Percentiles rank a stretch among this genome's conserved stretches.
Conservation (phyloP, 2,113 vertebrate species). For the Seriola rivoliana region DNA sequence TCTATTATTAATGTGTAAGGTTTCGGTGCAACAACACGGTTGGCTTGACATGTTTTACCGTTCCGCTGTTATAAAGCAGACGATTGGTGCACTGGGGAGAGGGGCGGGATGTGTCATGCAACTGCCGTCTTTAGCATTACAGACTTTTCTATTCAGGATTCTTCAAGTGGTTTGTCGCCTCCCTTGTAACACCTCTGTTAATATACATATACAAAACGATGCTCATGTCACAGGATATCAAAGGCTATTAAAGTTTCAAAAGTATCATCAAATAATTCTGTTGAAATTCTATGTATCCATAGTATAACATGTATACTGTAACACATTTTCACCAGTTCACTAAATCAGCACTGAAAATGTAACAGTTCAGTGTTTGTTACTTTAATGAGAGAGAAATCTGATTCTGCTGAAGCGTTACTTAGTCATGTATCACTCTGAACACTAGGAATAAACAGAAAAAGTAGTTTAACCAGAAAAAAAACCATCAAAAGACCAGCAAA, state of each 20-base stretch:
- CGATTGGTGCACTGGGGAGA: too few species aligned
- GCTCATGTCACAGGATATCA: conserved; percentile 11
- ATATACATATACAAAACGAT: neutral
- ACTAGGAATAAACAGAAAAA: neutral
- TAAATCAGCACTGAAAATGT: too few species aligned
- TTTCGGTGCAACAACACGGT: too few species aligned
- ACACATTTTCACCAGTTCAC: neutral
- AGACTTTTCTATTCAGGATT: too few species aligned
- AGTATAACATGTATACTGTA: neutral
- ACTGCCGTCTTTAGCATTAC: too few species aligned
- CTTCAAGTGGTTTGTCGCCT: too few species aligned
- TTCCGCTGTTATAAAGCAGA: too few species aligned
- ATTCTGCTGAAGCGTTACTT: neutral
- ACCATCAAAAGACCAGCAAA: neutral
- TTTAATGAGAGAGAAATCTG: neutral
- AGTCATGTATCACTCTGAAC: neutral
- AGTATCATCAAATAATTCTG: neutral
- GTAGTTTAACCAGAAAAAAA: neutral
- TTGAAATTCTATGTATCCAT: neutral
- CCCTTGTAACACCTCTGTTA: too few species aligned
- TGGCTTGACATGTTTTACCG: too few species aligned
- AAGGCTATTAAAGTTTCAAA: neutral
- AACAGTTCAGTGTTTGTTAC: neutral
- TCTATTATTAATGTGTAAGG: too few species aligned
- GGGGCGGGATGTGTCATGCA: too few species aligned